A percentile compares a stretch with the other conserved stretches of the same genome.
These are phyloP conservation scores for Drosophila gaucha DNA, from an alignment of 2,888 invertebrate species.

Conservation along the genomic window DNA sequence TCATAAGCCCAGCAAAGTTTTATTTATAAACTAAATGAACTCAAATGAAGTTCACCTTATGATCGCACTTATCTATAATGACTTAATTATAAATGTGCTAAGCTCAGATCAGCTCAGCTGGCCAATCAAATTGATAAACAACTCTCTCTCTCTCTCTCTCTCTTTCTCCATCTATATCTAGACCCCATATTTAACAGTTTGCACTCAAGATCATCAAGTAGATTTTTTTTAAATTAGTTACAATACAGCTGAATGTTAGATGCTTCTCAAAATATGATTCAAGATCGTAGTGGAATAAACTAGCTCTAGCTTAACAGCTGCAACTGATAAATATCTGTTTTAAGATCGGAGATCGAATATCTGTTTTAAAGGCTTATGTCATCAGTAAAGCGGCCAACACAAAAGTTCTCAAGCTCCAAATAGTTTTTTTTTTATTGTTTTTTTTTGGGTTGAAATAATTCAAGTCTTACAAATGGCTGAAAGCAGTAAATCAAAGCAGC, in stretches of 20 bases:
- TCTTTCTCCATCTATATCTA: not conserved
- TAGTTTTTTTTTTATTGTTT: slow-evolving; percentile 26
- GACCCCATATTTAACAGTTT: not conserved
- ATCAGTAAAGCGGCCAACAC: slow-evolving; percentile 48
- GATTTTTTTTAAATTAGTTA: slow-evolving; percentile 24
- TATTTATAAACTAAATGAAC: no score
- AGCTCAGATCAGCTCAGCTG: slow-evolving; percentile 3
- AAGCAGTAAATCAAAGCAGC: slow-evolving; percentile 73
- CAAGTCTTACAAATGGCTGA: slow-evolving; percentile 56
- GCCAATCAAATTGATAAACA: slow-evolving; percentile 30
- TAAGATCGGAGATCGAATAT: slow-evolving; percentile 42
- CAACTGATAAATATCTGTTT: slow-evolving; percentile 20
- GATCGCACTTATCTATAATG: slow-evolving; percentile 4
- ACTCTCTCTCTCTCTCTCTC: not conserved
- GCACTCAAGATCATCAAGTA: slow-evolving; percentile 40
- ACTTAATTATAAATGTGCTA: slow-evolving; percentile 39
- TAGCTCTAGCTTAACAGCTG: slow-evolving; percentile 30
- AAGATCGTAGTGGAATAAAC: slow-evolving; percentile 11
- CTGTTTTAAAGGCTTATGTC: slow-evolving; percentile 52
- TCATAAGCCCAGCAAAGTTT: no score
- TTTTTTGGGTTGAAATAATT: slow-evolving; percentile 41
- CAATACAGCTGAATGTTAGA: slow-evolving; percentile 2
- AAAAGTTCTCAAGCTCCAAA: slow-evolving; percentile 62
- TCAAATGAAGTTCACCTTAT: not conserved
- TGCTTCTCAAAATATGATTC: slow-evolving; percentile 6